Evolutionary conservation across 2,113 vertebrate species (phyloP).

Genomic region (Actenoides lindsayi): DNA sequence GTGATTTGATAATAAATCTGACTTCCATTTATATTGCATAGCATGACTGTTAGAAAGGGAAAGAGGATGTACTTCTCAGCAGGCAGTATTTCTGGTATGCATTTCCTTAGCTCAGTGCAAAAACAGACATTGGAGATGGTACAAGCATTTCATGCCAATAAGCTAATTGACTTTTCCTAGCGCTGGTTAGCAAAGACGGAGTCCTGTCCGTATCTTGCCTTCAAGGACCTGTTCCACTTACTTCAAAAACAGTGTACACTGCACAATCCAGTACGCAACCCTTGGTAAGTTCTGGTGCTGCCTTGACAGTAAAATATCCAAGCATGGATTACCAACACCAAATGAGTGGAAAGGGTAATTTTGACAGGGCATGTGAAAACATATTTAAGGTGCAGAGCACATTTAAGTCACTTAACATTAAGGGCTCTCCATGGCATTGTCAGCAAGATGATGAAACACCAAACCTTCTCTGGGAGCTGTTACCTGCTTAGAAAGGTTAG

Average conservation of each 20-base stretch:
- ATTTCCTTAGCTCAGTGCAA: not conserved
- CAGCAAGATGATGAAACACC: not conserved
- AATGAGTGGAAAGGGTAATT: not conserved
- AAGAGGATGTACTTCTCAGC: not conserved
- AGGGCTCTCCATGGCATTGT: not conserved
- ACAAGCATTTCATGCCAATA: not conserved
- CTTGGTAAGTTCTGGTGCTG: not conserved
- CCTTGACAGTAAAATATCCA: not conserved
- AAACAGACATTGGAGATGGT: not conserved
- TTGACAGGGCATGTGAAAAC: not conserved
- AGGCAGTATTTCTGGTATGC: not conserved
- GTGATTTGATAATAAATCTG: not conserved
- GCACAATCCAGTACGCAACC: not conserved
- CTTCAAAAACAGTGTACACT: not conserved
- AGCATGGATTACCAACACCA: not conserved
- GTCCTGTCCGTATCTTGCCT: not conserved
- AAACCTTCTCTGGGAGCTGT: not conserved
- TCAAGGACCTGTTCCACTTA: not conserved
- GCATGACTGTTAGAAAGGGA: not conserved
- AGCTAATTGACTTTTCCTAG: not conserved
- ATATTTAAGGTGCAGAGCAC: not conserved
- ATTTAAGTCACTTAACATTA: constrained; percentile 6
- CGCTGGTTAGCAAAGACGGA: not conserved
- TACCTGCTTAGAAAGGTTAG: constrained; percentile 15
- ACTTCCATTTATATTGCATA: not conserved